Conservation (phyloP, 2,888 invertebrate genomes). For the Saturnia japonica region DNA sequence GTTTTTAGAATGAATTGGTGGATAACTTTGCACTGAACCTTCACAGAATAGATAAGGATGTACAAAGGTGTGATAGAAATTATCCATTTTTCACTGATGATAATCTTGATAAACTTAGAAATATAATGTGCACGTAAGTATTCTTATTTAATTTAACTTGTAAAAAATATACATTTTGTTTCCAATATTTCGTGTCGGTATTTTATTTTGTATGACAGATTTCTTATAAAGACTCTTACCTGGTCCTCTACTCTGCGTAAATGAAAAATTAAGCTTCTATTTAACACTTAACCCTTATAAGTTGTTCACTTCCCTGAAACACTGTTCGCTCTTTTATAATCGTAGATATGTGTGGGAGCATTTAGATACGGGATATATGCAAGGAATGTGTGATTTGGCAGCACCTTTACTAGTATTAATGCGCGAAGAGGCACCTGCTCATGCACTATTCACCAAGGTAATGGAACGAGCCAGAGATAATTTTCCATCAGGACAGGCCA, state of each 20-base stretch:
- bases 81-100: slow-evolving; percentile 95
- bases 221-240: neutral
- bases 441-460: slow-evolving; percentile 94
- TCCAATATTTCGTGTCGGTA: neutral
- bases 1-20: slow-evolving; percentile 88
- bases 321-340: neutral
- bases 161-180: neutral
- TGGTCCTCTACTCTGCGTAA: neutral
- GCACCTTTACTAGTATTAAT: slow-evolving; percentile 96
- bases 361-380: slow-evolving; percentile 96
- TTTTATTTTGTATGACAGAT: neutral
- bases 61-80: slow-evolving; percentile 96
- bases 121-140: slow-evolving; percentile 97
- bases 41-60: slow-evolving; percentile 98
- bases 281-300: neutral
- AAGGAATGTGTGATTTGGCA: slow-evolving; percentile 98
- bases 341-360: slow-evolving; percentile 97
- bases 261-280: neutral
- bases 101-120: slow-evolving; percentile 95
- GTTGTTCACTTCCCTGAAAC: too few relatives aligned
- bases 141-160: neutral
- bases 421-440: slow-evolving; percentile 94
- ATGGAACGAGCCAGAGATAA: slow-evolving; percentile 96
- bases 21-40: slow-evolving; percentile 93
- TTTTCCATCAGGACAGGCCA: slow-evolving; percentile 95